phyloP scores from a whole-genome alignment of 2,113 vertebrate genomes.

The Oenanthe melanoleuca region DNA sequence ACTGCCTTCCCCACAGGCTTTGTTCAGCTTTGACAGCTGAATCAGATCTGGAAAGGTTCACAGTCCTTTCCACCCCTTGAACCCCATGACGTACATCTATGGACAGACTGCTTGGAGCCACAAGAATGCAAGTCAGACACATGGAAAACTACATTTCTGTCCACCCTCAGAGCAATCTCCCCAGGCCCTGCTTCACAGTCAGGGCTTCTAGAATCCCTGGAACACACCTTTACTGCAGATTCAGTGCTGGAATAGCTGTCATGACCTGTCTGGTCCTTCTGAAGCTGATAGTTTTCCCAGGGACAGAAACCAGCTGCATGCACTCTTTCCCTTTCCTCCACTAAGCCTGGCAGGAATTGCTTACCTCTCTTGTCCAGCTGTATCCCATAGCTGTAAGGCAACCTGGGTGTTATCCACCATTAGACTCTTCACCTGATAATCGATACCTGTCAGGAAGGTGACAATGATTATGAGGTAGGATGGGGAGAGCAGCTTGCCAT shows the following conservation, averaged over 20 bases:
- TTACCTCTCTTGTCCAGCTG: constrained; percentile 87
- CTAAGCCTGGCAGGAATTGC: background rate
- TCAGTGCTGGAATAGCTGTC: background rate
- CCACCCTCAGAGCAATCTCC: background rate
- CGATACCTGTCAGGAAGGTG: constrained; percentile 68
- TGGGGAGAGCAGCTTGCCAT: background rate
- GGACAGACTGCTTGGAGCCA: background rate
- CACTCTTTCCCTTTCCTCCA: background rate
- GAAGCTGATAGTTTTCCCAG: background rate
- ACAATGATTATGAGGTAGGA: background rate
- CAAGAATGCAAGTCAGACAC: background rate
- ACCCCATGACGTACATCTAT: background rate
- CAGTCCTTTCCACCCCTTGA: background rate
- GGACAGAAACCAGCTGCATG: background rate
- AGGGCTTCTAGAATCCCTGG: background rate
- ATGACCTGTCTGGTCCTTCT: background rate
- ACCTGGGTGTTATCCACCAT: constrained; percentile 75
- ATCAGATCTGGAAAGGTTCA: background rate
- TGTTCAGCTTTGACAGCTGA: background rate
- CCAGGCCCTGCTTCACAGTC: background rate
- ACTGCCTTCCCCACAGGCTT: background rate
- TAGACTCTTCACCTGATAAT: constrained; percentile 83
- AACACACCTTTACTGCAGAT: background rate
- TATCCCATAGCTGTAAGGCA: constrained; percentile 86
- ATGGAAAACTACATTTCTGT: background rate